phyloP scores from a whole-genome alignment of 2,113 vertebrate species.

The Sinocyclocheilus grahami region DNA sequence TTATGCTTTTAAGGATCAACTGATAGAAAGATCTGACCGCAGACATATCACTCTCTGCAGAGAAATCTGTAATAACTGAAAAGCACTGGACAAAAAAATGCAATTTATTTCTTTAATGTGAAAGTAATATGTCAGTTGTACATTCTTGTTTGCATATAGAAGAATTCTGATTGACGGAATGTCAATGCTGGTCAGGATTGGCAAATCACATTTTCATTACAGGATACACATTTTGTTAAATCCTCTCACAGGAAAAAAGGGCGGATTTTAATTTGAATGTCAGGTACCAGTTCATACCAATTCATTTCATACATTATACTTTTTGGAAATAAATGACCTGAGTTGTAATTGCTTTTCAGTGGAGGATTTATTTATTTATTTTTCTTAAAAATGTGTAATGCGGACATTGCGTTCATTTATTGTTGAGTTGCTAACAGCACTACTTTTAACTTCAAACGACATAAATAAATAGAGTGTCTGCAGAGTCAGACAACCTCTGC shows the following conservation, averaged over 20 bases:
- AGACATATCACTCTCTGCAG: not conserved
- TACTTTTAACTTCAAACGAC: not conserved
- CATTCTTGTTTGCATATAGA: not conserved
- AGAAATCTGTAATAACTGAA: not conserved
- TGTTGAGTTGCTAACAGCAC: not conserved
- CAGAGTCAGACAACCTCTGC: not conserved
- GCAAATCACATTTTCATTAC: not conserved
- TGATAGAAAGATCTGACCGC: not conserved
- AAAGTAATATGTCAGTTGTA: not conserved
- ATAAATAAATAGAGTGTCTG: not conserved
- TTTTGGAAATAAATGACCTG: not conserved
- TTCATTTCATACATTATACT: not conserved
- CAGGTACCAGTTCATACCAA: not conserved
- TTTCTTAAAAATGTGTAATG: not conserved
- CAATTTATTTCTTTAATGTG: not conserved
- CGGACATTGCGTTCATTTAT: not conserved
- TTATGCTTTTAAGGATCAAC: not conserved
- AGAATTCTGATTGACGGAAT: not conserved
- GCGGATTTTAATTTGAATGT: not conserved
- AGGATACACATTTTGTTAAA: not conserved
- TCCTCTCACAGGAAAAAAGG: not conserved
- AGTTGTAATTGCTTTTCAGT: not conserved
- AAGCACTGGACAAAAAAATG: not conserved
- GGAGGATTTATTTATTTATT: not conserved
- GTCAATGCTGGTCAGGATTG: not conserved